Evolutionary conservation across 2,113 vertebrate species (phyloP).

Genomic region (Pelmatolapia mariae): DNA sequence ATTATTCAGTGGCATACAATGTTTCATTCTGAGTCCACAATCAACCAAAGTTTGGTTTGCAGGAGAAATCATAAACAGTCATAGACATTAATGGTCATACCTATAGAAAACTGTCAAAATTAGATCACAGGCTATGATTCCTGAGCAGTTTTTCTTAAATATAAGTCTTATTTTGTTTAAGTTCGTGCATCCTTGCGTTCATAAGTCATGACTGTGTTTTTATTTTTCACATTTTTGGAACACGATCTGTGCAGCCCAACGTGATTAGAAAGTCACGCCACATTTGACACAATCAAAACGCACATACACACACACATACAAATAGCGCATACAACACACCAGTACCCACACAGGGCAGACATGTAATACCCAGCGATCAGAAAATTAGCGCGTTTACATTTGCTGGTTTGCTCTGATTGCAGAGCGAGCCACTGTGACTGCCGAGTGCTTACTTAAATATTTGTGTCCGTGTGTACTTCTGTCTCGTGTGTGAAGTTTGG

Average conservation of each 20-base stretch:
- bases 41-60: neutral
- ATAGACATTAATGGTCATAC: neutral
- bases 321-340: neutral
- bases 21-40: neutral
- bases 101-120: neutral
- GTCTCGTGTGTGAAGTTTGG: neutral
- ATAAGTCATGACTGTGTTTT: neutral
- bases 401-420: constrained; percentile 6
- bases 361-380: neutral
- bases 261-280: constrained; percentile 27
- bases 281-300: constrained; percentile 22
- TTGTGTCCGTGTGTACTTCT: neutral
- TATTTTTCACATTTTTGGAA: neutral
- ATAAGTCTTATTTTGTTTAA: neutral
- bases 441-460: neutral
- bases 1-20: neutral
- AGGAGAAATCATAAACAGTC: neutral
- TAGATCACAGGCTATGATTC: neutral
- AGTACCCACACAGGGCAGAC: neutral
- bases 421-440: neutral
- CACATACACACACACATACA: neutral
- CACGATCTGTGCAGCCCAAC: neutral
- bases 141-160: neutral
- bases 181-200: neutral
- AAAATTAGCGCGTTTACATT: constrained; percentile 2